These are phyloP conservation scores for Euzetes globulus DNA, from an alignment of 2,888 invertebrate genomes.

Conservation along the genomic window DNA sequence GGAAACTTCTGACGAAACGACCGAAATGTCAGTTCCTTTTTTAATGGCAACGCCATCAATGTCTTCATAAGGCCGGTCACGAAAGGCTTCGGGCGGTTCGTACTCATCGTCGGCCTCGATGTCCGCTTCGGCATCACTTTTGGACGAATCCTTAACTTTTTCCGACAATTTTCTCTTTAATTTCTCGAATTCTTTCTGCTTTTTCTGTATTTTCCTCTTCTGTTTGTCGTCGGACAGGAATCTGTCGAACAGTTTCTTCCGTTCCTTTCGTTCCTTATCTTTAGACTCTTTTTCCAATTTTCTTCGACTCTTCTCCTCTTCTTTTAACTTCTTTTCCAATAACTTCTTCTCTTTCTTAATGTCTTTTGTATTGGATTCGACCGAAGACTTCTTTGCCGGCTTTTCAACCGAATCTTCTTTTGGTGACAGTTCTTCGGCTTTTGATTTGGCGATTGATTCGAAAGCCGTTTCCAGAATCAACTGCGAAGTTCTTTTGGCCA, in stretches of 20 bases:
- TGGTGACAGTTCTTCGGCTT: not conserved
- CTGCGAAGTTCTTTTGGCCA: not conserved
- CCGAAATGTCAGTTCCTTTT: not conserved
- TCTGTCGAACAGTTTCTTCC: not conserved
- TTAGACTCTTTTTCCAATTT: not conserved
- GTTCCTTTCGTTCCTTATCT: not conserved
- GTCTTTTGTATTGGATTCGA: not conserved
- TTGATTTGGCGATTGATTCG: not conserved
- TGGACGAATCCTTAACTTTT: not conserved
- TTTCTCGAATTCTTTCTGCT: slow-evolving; percentile 23
- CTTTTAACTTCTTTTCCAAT: slow-evolving; percentile 9
- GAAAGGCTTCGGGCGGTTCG: not conserved
- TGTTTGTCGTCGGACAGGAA: not conserved
- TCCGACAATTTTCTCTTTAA: not conserved
- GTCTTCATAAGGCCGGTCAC: not conserved
- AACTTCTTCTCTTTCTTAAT: not conserved
- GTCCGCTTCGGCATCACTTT: not conserved
- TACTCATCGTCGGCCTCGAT: not conserved
- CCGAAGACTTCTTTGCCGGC: not conserved
- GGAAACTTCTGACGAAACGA: not conserved
- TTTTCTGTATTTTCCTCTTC: slow-evolving; percentile 7
- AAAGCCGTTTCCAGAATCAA: not conserved
- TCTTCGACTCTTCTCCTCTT: not conserved
- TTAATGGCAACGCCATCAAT: not conserved
- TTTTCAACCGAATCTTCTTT: not conserved